A percentile compares a stretch with the other conserved stretches of the same genome.
Evolutionary conservation across 92 coral and sea anemone species (phyloP).

Genomic region (Palythoa grandiflora): DNA sequence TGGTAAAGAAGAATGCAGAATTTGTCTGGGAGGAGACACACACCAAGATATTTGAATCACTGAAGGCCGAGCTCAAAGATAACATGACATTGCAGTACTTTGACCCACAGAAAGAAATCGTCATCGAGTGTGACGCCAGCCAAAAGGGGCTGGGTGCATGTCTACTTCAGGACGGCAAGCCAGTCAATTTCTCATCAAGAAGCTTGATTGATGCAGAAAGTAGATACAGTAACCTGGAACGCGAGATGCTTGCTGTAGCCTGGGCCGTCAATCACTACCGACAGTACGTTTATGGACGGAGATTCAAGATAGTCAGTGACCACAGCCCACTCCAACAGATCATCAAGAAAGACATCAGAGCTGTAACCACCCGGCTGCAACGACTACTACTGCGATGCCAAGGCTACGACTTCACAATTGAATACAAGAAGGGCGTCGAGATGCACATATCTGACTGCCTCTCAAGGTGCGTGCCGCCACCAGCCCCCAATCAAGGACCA

Average conservation of each 20-base stretch:
- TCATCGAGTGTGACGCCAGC: constrained; percentile 71
- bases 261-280: constrained; percentile 78
- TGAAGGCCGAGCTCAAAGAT: constrained; percentile 76
- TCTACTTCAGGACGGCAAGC: constrained; percentile 68
- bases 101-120: constrained; percentile 70
- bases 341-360: constrained; percentile 72
- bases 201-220: constrained; percentile 74
- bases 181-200: constrained; percentile 71
- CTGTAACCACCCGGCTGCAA: constrained; percentile 73
- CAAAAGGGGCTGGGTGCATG: constrained; percentile 74
- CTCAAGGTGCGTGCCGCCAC: constrained; percentile 80
- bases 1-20: no score
- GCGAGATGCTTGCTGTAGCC: constrained; percentile 78
- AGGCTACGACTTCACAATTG: constrained; percentile 73
- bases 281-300: constrained; percentile 73
- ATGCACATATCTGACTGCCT: constrained; percentile 78
- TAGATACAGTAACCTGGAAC: constrained; percentile 68
- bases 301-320: constrained; percentile 76
- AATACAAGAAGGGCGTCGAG: constrained; percentile 74
- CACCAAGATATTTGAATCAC: constrained; percentile 76
- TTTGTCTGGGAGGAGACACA: constrained; percentile 74
- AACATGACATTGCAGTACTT: constrained; percentile 67
- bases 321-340: constrained; percentile 71
- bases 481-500: constrained; percentile 80
- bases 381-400: constrained; percentile 69